These are phyloP conservation scores for Herminia tarsipennalis DNA, from an alignment of 2,888 invertebrate genomes.

Conservation along the genomic window DNA sequence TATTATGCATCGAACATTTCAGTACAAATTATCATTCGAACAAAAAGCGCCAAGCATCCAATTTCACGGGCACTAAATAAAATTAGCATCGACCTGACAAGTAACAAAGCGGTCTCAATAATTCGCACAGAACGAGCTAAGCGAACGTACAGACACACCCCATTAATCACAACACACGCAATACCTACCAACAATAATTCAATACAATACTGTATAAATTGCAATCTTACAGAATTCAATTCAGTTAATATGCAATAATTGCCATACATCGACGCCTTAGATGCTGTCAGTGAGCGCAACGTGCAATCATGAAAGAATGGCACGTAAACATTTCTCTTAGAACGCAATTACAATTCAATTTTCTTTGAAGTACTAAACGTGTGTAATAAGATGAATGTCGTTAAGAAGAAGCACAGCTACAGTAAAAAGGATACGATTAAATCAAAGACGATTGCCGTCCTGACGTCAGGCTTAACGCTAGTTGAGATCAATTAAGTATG, in stretches of 20 bases:
- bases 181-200: constrained; percentile 61
- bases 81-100: constrained; percentile 78
- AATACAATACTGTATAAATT: constrained; percentile 62
- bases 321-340: constrained; percentile 67
- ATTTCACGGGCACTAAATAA: constrained; percentile 83
- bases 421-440: constrained; percentile 56
- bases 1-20: constrained; percentile 67
- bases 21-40: constrained; percentile 67
- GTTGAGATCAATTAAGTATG: constrained; percentile 43
- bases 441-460: constrained; percentile 53
- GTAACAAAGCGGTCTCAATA: constrained; percentile 81
- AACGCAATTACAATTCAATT: constrained; percentile 79
- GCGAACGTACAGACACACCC: constrained; percentile 56
- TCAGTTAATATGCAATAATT: constrained; percentile 78
- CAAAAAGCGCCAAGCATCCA: constrained; percentile 69
- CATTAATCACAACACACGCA: constrained; percentile 67
- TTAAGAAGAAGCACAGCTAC: constrained; percentile 43
- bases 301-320: constrained; percentile 68
- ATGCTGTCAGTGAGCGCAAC: constrained; percentile 49
- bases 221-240: constrained; percentile 59
- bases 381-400: constrained; percentile 53
- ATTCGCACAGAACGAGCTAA: constrained; percentile 74
- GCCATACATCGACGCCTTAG: constrained; percentile 48
- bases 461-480: constrained; percentile 31
- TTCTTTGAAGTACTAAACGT: constrained; percentile 64